phyloP scores from a whole-genome alignment of 35 echinoderm and acorn worm species.

The Chiridota heheva region DNA sequence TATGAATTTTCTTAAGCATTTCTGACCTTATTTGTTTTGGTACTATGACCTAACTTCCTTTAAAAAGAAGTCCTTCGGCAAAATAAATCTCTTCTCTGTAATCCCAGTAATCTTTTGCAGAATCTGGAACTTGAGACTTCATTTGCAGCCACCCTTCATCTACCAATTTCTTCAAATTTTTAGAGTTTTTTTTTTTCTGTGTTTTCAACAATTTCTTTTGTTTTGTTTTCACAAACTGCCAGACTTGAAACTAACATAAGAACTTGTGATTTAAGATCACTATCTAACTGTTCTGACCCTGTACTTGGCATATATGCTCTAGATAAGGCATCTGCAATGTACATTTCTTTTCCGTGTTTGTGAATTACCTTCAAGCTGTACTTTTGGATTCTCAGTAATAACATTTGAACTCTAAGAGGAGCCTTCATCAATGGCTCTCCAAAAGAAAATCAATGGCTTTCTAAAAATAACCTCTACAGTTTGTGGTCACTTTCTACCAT shows the following conservation, averaged over 20 bases:
- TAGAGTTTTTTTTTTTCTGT: background rate
- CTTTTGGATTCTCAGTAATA: constrained; percentile 35
- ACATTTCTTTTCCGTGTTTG: constrained; percentile 43
- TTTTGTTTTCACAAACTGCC: background rate
- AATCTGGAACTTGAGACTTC: background rate
- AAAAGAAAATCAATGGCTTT: constrained; percentile 44
- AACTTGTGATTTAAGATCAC: background rate
- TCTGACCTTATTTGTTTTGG: constrained; percentile 3
- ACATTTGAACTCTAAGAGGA: constrained; percentile 34
- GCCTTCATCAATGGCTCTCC: constrained; percentile 34
- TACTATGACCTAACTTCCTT: constrained; percentile 13
- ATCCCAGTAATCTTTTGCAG: constrained; percentile 24
- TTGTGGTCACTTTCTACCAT: constrained; percentile 62
- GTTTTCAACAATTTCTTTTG: background rate
- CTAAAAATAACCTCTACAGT: constrained; percentile 37
- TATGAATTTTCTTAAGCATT: constrained; percentile 36
- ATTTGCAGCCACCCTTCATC: constrained; percentile 44
- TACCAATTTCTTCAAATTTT: background rate
- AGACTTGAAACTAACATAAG: background rate
- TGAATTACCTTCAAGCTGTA: constrained; percentile 41
- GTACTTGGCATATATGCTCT: background rate
- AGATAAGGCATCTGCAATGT: constrained; percentile 26
- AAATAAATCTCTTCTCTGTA: constrained; percentile 36
- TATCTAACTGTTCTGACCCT: background rate
- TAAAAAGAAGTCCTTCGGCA: constrained; percentile 31